phyloP scores from a whole-genome alignment of 2,113 vertebrate species.

The Anguilla japonica region DNA sequence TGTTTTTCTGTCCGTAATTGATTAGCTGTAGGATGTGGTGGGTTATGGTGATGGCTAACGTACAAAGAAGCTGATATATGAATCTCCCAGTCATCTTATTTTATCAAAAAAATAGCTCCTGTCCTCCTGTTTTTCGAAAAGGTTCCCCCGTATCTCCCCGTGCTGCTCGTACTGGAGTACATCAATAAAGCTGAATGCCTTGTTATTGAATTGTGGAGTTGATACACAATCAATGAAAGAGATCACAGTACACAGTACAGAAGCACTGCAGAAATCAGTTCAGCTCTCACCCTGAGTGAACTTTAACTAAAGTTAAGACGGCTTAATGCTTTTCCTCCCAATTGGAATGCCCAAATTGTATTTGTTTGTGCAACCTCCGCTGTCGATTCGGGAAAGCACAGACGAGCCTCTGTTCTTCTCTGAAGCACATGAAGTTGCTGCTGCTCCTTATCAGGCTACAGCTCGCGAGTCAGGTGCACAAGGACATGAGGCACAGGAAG shows the following conservation, averaged over 20 bases:
- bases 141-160: neutral
- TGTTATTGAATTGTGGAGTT: slow-evolving; percentile 4
- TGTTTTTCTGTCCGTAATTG: neutral
- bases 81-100: neutral
- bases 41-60: neutral
- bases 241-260: neutral
- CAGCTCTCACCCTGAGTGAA: slow-evolving; percentile 9
- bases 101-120: neutral
- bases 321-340: too few species aligned
- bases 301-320: neutral
- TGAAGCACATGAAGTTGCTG: too few species aligned
- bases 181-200: slow-evolving; percentile 9
- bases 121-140: neutral
- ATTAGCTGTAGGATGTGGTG: neutral
- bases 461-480: too few species aligned
- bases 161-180: neutral
- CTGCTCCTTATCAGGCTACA: too few species aligned
- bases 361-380: too few species aligned
- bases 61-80: neutral
- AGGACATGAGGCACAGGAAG: too few species aligned
- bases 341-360: too few species aligned
- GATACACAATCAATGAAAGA: slow-evolving; percentile 20
- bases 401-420: too few species aligned
- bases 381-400: too few species aligned
- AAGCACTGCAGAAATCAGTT: neutral